Percentiles rank a stretch among this genome's conserved stretches.
Evolutionary conservation across 2,888 invertebrate genomes (phyloP).

Genomic region (Drosophila limbata): DNA sequence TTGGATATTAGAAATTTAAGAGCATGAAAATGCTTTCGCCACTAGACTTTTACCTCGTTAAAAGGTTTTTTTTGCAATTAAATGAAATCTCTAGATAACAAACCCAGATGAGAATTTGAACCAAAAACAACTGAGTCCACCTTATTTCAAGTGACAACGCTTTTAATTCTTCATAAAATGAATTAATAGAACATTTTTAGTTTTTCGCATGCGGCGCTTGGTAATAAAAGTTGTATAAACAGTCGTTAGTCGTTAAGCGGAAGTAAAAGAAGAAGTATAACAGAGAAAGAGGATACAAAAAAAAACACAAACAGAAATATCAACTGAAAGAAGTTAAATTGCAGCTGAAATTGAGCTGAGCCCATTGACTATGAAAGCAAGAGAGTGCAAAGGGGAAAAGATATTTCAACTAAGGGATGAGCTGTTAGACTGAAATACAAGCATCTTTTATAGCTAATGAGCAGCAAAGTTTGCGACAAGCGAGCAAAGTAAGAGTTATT

Average conservation of each 20-base stretch:
- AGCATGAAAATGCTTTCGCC: too few species aligned
- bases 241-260: conserved; percentile 32
- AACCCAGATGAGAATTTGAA: not conserved
- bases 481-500: conserved; percentile 5
- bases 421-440: not conserved
- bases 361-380: not conserved
- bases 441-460: conserved; percentile 19
- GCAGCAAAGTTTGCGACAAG: conserved; percentile 17
- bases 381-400: not conserved
- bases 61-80: too few species aligned
- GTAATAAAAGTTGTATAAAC: conserved; percentile 50
- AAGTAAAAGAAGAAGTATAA: conserved; percentile 17
- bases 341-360: conserved; percentile 32
- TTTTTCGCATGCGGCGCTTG: conserved; percentile 39
- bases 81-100: not conserved
- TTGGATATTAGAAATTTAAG: too few species aligned
- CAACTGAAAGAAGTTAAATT: conserved; percentile 45
- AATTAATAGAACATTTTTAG: conserved; percentile 28
- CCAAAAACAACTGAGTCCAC: too few species aligned
- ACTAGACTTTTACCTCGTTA: too few species aligned
- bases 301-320: conserved; percentile 19
- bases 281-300: not conserved
- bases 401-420: conserved; percentile 1
- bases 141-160: not conserved
- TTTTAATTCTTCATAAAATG: conserved; percentile 17